These are phyloP conservation scores for Lasioglossum calceatum DNA, from an alignment of 2,888 invertebrate genomes.

Conservation along the genomic window DNA sequence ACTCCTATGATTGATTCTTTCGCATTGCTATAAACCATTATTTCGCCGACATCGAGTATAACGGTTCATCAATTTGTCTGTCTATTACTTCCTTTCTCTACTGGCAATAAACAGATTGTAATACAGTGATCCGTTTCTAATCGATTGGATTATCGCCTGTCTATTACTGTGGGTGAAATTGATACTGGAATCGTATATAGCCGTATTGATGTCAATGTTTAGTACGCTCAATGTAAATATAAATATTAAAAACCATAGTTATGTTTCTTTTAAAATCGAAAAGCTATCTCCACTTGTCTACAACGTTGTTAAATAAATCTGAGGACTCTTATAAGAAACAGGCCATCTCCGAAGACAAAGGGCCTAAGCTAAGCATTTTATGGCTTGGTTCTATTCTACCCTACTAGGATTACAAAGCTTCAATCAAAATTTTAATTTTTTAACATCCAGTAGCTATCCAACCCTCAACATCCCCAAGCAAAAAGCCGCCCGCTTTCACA, in stretches of 20 bases:
- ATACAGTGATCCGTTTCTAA: background rate
- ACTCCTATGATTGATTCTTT: background rate
- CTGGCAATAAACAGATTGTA: background rate
- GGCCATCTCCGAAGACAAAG: background rate
- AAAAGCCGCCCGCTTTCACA: background rate
- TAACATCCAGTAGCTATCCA: background rate
- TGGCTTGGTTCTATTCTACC: background rate
- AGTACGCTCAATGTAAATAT: background rate
- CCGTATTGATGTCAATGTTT: background rate
- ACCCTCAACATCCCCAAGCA: background rate
- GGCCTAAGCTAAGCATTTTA: background rate
- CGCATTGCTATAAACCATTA: background rate
- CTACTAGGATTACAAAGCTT: background rate
- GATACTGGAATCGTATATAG: background rate
- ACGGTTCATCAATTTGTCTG: background rate
- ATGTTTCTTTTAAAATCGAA: background rate
- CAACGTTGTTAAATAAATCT: background rate
- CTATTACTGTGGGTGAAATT: background rate
- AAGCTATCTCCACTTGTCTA: background rate
- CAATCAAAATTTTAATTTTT: background rate
- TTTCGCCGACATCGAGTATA: background rate
- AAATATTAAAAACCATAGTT: background rate
- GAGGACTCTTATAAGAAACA: background rate
- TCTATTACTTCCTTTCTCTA: background rate
- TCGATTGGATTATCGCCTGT: background rate